These are phyloP conservation scores for Auanema sp. DNA, from an alignment of 2,888 invertebrate species.

Conservation along the genomic window DNA sequence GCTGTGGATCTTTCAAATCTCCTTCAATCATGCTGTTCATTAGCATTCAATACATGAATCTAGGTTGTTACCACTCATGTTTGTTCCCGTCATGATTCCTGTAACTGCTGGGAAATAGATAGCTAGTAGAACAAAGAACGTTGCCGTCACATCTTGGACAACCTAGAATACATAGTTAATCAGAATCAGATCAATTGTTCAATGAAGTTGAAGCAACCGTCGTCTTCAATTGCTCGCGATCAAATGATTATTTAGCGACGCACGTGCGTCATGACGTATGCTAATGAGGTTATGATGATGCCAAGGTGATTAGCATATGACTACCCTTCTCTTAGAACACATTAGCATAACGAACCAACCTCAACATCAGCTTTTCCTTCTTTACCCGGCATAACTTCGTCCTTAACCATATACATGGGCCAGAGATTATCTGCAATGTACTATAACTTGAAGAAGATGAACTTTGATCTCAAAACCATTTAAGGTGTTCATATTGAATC, in stretches of 20 bases:
- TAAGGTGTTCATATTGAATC: conserved; percentile 86
- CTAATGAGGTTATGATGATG: no score
- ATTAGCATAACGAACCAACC: conserved; percentile 67
- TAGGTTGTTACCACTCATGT: conserved; percentile 76
- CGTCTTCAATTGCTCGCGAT: no score
- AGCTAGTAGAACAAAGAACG: conserved; percentile 92
- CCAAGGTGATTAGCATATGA: no score
- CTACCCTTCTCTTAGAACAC: no score
- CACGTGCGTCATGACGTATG: no score
- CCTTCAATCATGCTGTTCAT: conserved; percentile 72
- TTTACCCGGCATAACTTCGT: conserved; percentile 52
- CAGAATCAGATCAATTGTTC: no score
- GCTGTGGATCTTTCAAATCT: conserved; percentile 95
- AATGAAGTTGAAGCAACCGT: no score
- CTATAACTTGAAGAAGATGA: not conserved
- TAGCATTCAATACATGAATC: not conserved
- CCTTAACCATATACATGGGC: conserved; percentile 47
- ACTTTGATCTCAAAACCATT: conserved; percentile 70
- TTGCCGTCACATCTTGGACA: conserved; percentile 79
- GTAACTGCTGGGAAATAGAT: conserved; percentile 99
- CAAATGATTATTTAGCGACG: no score
- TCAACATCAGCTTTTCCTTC: conserved; percentile 50
- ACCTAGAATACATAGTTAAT: not conserved
- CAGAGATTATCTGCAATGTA: conserved; percentile 44
- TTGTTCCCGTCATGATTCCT: conserved; percentile 98